Conservation (phyloP, 1,140 invertebrate genomes). For the Plutomurus gul region DNA sequence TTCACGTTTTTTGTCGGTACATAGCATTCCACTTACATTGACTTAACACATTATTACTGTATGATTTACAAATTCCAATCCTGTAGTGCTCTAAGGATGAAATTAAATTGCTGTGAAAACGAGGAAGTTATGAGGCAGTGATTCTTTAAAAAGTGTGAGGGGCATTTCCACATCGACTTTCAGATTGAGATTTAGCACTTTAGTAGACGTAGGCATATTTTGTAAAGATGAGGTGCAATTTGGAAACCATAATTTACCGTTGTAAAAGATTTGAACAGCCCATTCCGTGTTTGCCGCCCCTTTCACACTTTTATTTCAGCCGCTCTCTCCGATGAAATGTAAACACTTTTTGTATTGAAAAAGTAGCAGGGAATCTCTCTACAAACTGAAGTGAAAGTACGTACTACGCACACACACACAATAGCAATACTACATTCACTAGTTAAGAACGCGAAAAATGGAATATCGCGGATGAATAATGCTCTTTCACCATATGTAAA, state of each 20-base stretch:
- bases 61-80: too few relatives aligned
- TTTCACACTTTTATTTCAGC: neutral
- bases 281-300: neutral
- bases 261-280: neutral
- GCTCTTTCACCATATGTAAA: conserved; percentile 3
- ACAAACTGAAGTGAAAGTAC: too few relatives aligned
- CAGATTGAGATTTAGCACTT: neutral
- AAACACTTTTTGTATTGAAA: neutral
- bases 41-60: too few relatives aligned
- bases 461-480: neutral
- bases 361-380: too few relatives aligned
- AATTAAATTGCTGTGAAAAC: too few relatives aligned
- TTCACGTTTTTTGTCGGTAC: too few relatives aligned
- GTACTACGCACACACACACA: too few relatives aligned
- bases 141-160: too few relatives aligned
- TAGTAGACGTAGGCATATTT: neutral
- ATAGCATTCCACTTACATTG: too few relatives aligned
- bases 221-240: conserved; percentile 17
- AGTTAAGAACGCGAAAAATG: neutral
- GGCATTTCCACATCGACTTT: neutral
- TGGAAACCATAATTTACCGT: neutral
- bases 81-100: too few relatives aligned
- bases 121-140: too few relatives aligned
- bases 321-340: neutral
- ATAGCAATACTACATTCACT: too few relatives aligned